These are phyloP conservation scores for Rhopalosiphum nymphaeae DNA, from an alignment of 2,888 invertebrate genomes.

Conservation along the genomic window DNA sequence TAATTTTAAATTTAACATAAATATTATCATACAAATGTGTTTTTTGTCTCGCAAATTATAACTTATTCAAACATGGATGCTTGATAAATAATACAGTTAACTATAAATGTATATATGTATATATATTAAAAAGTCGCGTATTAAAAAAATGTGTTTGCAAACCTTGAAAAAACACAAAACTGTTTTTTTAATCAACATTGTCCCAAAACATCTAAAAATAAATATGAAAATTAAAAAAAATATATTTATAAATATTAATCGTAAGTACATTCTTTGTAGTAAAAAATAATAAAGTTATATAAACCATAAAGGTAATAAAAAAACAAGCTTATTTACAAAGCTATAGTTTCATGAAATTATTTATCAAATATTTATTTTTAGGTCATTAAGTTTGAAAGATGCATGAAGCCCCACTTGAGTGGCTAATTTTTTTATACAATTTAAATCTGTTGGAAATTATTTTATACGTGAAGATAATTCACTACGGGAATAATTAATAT, in stretches of 20 bases:
- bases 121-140: not conserved
- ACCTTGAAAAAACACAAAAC: not conserved
- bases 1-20: not conserved
- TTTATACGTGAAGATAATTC: not conserved
- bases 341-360: not conserved
- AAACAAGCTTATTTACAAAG: not conserved
- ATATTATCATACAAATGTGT: not conserved
- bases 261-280: not conserved
- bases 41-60: not conserved
- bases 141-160: not conserved
- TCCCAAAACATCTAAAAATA: not conserved
- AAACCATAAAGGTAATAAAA: not conserved
- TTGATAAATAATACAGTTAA: not conserved
- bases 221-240: not conserved
- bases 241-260: not conserved
- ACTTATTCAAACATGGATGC: not conserved
- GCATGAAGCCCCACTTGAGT: not conserved
- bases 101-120: not conserved
- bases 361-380: not conserved
- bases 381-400: not conserved
- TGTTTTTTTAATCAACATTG: not conserved
- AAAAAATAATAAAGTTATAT: slow-evolving; percentile 7
- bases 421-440: not conserved
- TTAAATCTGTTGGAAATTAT: not conserved
- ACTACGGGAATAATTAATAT: not conserved